A percentile compares a stretch with the other conserved stretches of the same genome.
Evolutionary conservation across 2,888 invertebrate species (phyloP).

Genomic region (Zaprionus lineosus): DNA sequence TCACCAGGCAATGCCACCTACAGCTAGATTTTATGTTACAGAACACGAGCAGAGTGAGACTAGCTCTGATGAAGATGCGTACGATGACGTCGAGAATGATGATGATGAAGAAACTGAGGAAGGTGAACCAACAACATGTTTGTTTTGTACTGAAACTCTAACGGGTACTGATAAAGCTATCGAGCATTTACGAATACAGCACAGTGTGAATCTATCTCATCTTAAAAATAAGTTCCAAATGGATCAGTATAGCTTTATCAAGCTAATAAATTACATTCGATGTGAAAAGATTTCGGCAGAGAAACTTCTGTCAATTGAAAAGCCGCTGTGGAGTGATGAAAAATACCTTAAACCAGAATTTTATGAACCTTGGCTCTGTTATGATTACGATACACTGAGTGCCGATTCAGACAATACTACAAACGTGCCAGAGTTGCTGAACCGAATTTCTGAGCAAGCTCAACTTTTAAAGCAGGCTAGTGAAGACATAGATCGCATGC

Average conservation of each 20-base stretch:
- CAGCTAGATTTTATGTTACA: no score
- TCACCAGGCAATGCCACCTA: no score
- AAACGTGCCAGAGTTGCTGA: slow-evolving; percentile 82
- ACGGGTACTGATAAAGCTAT: slow-evolving; percentile 86
- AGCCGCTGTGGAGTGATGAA: slow-evolving; percentile 88
- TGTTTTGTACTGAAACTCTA: slow-evolving; percentile 88
- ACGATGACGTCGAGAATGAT: slow-evolving; percentile 55
- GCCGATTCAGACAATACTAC: slow-evolving; percentile 26
- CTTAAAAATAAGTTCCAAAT: slow-evolving; percentile 88
- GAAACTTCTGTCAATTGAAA: slow-evolving; percentile 84
- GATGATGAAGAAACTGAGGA: slow-evolving; percentile 84
- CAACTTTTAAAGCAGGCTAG: slow-evolving; percentile 85
- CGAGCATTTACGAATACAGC: slow-evolving; percentile 86
- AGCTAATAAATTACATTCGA: slow-evolving; percentile 91
- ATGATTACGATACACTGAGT: slow-evolving; percentile 82
- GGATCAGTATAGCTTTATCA: slow-evolving; percentile 92
- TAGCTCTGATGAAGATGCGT: slow-evolving; percentile 58
- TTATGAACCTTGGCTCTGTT: slow-evolving; percentile 92
- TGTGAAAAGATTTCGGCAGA: slow-evolving; percentile 85
- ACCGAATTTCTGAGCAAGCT: slow-evolving; percentile 84
- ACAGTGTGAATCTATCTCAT: slow-evolving; percentile 86
- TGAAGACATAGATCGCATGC: slow-evolving; percentile 78
- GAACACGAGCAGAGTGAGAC: slow-evolving; percentile 4
- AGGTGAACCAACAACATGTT: slow-evolving; percentile 84
- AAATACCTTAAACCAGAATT: slow-evolving; percentile 90